These are phyloP conservation scores for Hozukius guyotensis DNA, from an alignment of 2,797 vertebrate species.

Conservation along the genomic window DNA sequence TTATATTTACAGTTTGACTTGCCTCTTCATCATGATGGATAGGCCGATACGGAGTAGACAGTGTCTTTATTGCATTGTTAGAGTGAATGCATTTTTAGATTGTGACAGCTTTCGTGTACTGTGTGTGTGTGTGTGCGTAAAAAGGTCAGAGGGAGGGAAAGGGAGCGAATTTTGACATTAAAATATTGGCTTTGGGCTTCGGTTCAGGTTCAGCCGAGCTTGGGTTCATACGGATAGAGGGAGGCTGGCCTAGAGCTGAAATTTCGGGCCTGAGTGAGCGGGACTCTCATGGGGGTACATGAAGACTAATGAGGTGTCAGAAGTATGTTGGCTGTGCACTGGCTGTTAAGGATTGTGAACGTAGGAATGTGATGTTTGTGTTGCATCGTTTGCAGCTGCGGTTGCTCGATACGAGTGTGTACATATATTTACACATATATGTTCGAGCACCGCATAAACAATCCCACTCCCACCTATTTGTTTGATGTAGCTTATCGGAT, in stretches of 20 bases:
- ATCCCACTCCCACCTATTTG: conserved; percentile 38
- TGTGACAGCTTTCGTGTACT: neutral
- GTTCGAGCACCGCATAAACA: conserved; percentile 26
- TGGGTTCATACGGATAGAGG: neutral
- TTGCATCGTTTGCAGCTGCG: conserved; percentile 6
- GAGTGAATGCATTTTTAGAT: conserved; percentile 1
- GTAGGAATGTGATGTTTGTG: neutral
- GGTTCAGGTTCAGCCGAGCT: neutral
- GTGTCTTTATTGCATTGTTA: conserved; percentile 9
- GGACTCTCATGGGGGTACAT: conserved; percentile 19
- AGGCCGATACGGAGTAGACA: neutral
- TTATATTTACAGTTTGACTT: neutral
- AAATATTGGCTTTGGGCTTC: neutral
- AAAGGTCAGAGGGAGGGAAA: neutral
- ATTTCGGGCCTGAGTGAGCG: neutral
- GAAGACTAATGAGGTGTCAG: conserved; percentile 63
- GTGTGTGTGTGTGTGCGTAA: neutral
- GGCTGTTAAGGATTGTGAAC: neutral
- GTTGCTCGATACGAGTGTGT: conserved; percentile 5
- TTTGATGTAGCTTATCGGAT: conserved; percentile 64
- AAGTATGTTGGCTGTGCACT: conserved; percentile 18
- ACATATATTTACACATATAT: neutral
- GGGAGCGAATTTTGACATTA: neutral
- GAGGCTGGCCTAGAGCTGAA: neutral
- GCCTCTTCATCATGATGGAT: conserved; percentile 10